phyloP scores from a whole-genome alignment of 1,140 invertebrate genomes.

The Trichomalopsis sarcophagae region DNA sequence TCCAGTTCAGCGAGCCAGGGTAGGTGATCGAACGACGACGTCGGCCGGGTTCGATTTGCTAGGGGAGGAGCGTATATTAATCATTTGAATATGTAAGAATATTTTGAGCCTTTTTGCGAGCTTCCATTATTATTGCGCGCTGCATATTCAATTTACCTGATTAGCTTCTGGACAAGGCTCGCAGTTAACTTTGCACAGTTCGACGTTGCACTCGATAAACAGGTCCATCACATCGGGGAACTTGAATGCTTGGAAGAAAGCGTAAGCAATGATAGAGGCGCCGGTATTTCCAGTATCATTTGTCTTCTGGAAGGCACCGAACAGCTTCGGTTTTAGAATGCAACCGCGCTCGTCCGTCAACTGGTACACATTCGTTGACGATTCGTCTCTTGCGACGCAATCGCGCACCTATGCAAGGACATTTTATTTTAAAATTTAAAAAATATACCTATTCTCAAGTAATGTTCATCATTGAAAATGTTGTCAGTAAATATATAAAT shows the following conservation, averaged over 20 bases:
- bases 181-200: slow-evolving; percentile 88
- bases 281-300: slow-evolving; percentile 83
- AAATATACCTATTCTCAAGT: background rate
- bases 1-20: slow-evolving; percentile 54
- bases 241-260: slow-evolving; percentile 90
- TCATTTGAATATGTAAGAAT: background rate
- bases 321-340: slow-evolving; percentile 87
- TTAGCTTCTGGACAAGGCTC: slow-evolving; percentile 82
- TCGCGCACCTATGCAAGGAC: slow-evolving; percentile 77
- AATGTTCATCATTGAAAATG: background rate
- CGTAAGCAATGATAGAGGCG: slow-evolving; percentile 87
- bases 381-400: slow-evolving; percentile 84
- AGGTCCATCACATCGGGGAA: slow-evolving; percentile 92
- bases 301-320: slow-evolving; percentile 88
- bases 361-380: slow-evolving; percentile 79
- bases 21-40: slow-evolving; percentile 75
- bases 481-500: too few species aligned
- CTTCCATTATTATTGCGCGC: background rate
- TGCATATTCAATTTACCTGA: slow-evolving; percentile 68
- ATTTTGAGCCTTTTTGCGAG: background rate
- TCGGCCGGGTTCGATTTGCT: slow-evolving; percentile 79
- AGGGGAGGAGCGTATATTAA: background rate
- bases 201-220: slow-evolving; percentile 88
- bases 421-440: background rate
- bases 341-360: slow-evolving; percentile 88